phyloP scores from a whole-genome alignment of 2,113 vertebrate genomes.

The Oxyruncus cristatus region DNA sequence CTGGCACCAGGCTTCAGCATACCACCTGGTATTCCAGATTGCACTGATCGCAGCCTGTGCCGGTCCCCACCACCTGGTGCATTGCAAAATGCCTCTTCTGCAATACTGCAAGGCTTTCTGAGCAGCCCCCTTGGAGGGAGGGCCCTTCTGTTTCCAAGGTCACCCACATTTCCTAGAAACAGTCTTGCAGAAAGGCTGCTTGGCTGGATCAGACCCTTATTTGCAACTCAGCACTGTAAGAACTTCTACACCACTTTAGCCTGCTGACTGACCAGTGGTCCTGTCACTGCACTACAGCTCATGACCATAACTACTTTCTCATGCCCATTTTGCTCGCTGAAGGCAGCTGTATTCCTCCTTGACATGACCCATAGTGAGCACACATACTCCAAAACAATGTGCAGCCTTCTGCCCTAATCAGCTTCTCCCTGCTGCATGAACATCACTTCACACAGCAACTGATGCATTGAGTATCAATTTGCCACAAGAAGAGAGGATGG shows the following conservation, averaged over 20 bases:
- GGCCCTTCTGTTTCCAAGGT: conserved; percentile 41
- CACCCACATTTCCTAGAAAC: not conserved
- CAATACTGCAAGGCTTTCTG: conserved; percentile 18
- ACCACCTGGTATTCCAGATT: conserved; percentile 68
- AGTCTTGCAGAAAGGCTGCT: not conserved
- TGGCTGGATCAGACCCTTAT: not conserved
- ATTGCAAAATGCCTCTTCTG: conserved; percentile 27
- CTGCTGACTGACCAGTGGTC: not conserved
- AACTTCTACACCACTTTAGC: not conserved
- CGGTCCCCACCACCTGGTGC: conserved; percentile 46
- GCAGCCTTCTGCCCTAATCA: not conserved
- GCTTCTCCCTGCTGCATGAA: not conserved
- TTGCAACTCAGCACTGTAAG: not conserved
- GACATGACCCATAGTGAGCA: fast-evolving
- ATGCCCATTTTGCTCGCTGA: fast-evolving
- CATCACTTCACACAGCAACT: not conserved
- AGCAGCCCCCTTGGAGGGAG: not conserved
- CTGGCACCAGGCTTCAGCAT: conserved; percentile 31
- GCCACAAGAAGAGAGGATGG: not conserved
- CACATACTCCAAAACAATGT: fast-evolving
- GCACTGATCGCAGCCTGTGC: conserved; percentile 39
- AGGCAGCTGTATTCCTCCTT: not conserved
- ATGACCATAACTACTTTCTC: not conserved
- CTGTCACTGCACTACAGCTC: not conserved
- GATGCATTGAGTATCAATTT: fast-evolving